phyloP scores from a whole-genome alignment of 1,140 invertebrate species.

The Listronotus oregonensis region DNA sequence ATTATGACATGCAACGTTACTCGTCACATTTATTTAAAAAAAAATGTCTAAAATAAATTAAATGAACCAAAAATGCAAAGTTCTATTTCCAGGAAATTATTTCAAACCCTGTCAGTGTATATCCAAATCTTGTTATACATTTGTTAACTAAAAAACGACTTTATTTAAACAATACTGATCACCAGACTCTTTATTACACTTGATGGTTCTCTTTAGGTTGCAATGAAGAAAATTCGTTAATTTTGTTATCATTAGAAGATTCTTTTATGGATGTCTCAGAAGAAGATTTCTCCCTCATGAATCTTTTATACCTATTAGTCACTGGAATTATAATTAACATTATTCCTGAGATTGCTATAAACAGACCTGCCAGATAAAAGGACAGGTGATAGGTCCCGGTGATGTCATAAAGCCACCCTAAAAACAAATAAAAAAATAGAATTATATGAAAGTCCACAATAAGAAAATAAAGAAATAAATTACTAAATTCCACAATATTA shows the following conservation, averaged over 20 bases:
- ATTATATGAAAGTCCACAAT: background rate
- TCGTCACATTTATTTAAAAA: too few relatives aligned
- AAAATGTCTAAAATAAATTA: too few relatives aligned
- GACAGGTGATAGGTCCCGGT: constrained; percentile 80
- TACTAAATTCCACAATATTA: background rate
- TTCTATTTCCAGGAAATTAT: too few relatives aligned
- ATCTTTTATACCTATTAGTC: constrained; percentile 57
- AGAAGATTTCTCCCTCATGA: constrained; percentile 41
- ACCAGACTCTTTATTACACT: background rate
- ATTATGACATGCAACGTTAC: too few relatives aligned
- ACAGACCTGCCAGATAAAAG: constrained; percentile 84
- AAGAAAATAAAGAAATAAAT: background rate
- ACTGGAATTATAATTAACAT: constrained; percentile 73
- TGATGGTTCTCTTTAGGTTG: constrained; percentile 23
- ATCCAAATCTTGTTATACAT: too few relatives aligned
- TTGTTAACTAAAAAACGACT: too few relatives aligned
- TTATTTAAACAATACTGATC: too few relatives aligned
- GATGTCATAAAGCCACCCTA: constrained; percentile 80
- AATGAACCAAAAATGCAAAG: too few relatives aligned
- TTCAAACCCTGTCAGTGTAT: too few relatives aligned
- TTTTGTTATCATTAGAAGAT: constrained; percentile 38
- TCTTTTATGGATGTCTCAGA: constrained; percentile 33
- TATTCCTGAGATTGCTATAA: constrained; percentile 82
- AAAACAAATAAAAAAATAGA: too few relatives aligned
- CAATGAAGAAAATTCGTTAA: constrained; percentile 25